phyloP scores from a whole-genome alignment of 2,888 invertebrate species.

The Suillia variegata region DNA sequence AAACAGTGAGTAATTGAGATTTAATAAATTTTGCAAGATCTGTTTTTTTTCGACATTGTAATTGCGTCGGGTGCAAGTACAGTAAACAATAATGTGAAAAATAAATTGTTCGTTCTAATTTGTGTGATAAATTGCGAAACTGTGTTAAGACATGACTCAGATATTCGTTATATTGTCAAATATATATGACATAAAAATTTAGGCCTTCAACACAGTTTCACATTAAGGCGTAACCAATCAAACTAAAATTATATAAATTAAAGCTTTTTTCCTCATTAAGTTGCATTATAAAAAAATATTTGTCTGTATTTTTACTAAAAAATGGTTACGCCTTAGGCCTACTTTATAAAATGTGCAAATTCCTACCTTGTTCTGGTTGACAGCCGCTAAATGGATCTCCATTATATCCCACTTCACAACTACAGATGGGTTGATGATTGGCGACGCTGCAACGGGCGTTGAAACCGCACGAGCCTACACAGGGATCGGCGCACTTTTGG shows the following conservation, averaged over 20 bases:
- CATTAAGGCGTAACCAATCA: conserved; percentile 16
- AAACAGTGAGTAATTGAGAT: too few relatives aligned
- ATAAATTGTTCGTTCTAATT: conserved; percentile 35
- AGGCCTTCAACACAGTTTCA: conserved; percentile 1
- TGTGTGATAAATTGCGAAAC: conserved; percentile 40
- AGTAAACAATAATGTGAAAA: conserved; percentile 1
- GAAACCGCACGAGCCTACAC: conserved; percentile 69
- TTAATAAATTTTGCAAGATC: too few relatives aligned
- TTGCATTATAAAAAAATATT: conserved; percentile 4
- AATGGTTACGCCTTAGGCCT: conserved; percentile 32
- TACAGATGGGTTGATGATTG: conserved; percentile 79
- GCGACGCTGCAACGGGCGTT: conserved; percentile 66
- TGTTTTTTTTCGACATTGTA: too few relatives aligned
- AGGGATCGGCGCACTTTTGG: conserved; percentile 70
- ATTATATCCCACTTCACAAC: conserved; percentile 78
- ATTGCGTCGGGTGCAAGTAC: conserved; percentile 31
- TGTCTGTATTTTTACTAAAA: neutral
- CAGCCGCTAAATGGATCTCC: conserved; percentile 78
- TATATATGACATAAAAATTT: too few relatives aligned
- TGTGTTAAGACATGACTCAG: conserved; percentile 15
- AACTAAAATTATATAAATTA: conserved; percentile 10
- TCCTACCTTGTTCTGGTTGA: conserved; percentile 63
- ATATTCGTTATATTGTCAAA: too few relatives aligned
- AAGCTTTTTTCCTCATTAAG: conserved; percentile 9
- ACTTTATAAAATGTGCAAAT: conserved; percentile 8